A percentile compares a stretch with the other conserved stretches of the same genome.
phyloP scores from a whole-genome alignment of 1,140 invertebrate genomes.

The Ceratosolen solmsi region DNA sequence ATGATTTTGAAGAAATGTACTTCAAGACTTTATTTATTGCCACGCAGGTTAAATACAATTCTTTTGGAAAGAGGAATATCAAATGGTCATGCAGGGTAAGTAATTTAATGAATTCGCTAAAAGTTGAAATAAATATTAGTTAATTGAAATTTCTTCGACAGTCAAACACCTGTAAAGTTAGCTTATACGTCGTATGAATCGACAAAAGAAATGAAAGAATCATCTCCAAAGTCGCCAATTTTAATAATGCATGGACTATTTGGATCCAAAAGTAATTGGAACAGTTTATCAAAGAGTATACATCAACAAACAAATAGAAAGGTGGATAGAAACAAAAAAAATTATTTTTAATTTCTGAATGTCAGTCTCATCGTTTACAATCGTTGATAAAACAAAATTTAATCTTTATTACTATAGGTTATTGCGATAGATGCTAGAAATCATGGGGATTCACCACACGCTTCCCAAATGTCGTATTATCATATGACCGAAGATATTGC shows the following conservation, averaged over 20 bases:
- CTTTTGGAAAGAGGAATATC: conserved; percentile 28
- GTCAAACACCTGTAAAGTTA: conserved; percentile 72
- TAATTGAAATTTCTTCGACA: conserved; percentile 22
- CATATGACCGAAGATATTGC: conserved; percentile 84
- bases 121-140: background rate
- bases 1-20: conserved; percentile 47
- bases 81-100: conserved; percentile 32
- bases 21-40: conserved; percentile 15
- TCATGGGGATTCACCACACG: conserved; percentile 92
- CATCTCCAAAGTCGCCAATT: conserved; percentile 74
- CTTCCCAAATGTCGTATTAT: conserved; percentile 80
- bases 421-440: conserved; percentile 90
- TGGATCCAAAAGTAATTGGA: conserved; percentile 91
- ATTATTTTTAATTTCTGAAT: background rate
- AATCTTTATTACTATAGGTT: conserved; percentile 72
- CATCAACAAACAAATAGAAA: conserved; percentile 77
- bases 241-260: conserved; percentile 90
- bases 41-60: conserved; percentile 47
- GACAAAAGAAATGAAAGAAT: conserved; percentile 57
- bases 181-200: conserved; percentile 76
- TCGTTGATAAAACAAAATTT: background rate
- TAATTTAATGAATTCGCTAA: background rate
- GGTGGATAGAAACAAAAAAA: conserved; percentile 66
- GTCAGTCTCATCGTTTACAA: no score
- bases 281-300: conserved; percentile 83